phyloP scores from a whole-genome alignment of 1,140 invertebrate genomes.

The Lerema accius region DNA sequence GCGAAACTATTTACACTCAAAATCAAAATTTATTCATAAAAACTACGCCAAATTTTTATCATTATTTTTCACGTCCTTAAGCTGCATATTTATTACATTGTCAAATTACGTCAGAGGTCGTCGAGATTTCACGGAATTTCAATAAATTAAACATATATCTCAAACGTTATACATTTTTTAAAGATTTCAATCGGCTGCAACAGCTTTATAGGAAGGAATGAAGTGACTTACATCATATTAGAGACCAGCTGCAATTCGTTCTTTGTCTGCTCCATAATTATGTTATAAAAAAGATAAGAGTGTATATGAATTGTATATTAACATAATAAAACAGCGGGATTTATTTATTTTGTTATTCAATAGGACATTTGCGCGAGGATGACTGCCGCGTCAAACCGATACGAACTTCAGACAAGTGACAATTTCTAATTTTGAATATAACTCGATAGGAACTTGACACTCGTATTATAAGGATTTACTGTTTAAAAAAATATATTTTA shows the following conservation, averaged over 20 bases:
- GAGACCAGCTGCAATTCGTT: constrained; percentile 51
- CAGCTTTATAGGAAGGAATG: no score
- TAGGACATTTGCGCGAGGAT: constrained; percentile 33
- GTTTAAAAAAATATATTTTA: background rate
- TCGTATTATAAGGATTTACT: background rate
- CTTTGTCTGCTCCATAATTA: constrained; percentile 55
- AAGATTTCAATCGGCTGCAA: no score
- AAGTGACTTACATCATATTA: constrained; percentile 65
- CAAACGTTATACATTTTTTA: no score
- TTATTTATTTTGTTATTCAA: background rate
- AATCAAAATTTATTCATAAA: no score
- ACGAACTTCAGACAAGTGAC: constrained; percentile 26
- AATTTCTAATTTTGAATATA: constrained; percentile 34
- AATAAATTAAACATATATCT: no score
- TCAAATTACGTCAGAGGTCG: no score
- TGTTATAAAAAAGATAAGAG: constrained; percentile 2
- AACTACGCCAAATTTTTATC: no score
- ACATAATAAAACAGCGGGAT: constrained; percentile 36
- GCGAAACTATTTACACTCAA: no score
- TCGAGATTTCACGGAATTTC: no score
- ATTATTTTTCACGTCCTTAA: no score
- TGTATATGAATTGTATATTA: constrained; percentile 9
- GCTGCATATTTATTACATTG: no score
- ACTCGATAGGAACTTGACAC: background rate
- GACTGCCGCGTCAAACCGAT: constrained; percentile 17